phyloP scores from a whole-genome alignment of 2,113 vertebrate species.

The Mormoops blainvillei region DNA sequence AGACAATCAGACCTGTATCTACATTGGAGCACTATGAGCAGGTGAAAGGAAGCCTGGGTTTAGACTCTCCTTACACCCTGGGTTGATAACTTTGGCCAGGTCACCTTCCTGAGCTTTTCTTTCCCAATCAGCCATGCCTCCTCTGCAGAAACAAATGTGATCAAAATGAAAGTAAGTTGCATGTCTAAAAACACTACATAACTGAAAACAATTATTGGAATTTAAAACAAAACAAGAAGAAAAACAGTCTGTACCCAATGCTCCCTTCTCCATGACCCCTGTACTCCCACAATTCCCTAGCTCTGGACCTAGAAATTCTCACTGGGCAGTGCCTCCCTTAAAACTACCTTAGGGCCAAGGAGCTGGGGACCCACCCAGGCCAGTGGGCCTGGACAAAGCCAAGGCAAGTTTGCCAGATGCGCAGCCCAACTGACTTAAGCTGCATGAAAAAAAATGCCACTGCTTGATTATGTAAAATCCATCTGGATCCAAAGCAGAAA shows the following conservation, averaged over 20 bases:
- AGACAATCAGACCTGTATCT: not conserved
- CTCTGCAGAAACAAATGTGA: not conserved
- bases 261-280: slow-evolving; percentile 25
- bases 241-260: slow-evolving; percentile 45
- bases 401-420: slow-evolving; percentile 35
- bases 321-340: not conserved
- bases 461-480: slow-evolving; percentile 47
- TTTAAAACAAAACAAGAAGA: slow-evolving; percentile 59
- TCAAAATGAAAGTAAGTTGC: slow-evolving; percentile 1
- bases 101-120: not conserved
- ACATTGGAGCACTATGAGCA: not conserved
- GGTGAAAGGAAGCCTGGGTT: not conserved
- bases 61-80: not conserved
- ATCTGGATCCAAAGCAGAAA: slow-evolving; percentile 42
- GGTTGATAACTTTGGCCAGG: not conserved
- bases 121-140: not conserved
- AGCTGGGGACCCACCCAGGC: slow-evolving; percentile 8
- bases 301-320: slow-evolving; percentile 11
- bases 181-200: slow-evolving; percentile 24
- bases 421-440: slow-evolving; percentile 26
- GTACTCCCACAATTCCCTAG: not conserved
- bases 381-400: not conserved
- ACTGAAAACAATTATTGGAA: slow-evolving; percentile 63
- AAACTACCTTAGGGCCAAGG: not conserved
- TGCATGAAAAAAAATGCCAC: not conserved